Evolutionary conservation across 2,113 vertebrate species (phyloP).

Genomic region (Serinus canaria): DNA sequence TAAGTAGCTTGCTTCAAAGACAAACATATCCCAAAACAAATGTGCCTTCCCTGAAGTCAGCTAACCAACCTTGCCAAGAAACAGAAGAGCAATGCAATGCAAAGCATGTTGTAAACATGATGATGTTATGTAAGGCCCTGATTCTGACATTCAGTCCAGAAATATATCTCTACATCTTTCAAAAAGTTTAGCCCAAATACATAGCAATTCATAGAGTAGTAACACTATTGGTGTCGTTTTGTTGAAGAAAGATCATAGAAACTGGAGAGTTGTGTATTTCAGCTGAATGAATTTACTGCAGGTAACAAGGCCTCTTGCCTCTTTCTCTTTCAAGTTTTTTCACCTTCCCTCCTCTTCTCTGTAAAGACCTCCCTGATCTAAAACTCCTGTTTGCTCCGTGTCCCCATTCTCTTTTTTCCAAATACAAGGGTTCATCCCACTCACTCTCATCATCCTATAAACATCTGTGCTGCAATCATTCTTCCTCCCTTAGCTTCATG

Average conservation of each 20-base stretch:
- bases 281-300: not conserved
- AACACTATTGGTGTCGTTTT: not conserved
- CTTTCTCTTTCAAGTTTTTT: not conserved
- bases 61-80: not conserved
- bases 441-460: not conserved
- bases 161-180: not conserved
- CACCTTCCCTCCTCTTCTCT: not conserved
- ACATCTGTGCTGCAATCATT: not conserved
- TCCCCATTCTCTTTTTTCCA: not conserved
- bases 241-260: not conserved
- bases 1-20: not conserved
- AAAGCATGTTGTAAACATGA: not conserved
- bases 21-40: not conserved
- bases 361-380: not conserved
- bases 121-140: not conserved
- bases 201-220: not conserved
- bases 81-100: not conserved
- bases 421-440: not conserved
- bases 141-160: not conserved
- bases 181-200: not conserved
- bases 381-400: not conserved
- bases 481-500: not conserved
- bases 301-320: not conserved
- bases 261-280: not conserved
- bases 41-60: not conserved